Evolutionary conservation across 2,888 invertebrate species (phyloP).

Genomic region (Drosophila ochracea): DNA sequence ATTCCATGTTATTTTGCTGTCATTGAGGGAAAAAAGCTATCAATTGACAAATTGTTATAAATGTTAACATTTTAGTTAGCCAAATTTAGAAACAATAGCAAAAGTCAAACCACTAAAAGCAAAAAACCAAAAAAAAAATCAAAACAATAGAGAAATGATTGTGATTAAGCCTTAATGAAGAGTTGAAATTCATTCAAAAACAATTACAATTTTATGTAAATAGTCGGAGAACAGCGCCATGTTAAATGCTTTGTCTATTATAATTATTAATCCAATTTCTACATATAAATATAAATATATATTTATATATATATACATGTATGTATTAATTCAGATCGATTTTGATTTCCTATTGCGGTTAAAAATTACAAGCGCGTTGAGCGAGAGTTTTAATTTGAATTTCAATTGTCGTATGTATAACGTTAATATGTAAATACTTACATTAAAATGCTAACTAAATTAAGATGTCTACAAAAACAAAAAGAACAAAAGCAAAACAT

Average conservation of each 20-base stretch:
- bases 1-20: constrained; percentile 71
- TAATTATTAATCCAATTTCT: constrained; percentile 40
- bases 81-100: constrained; percentile 64
- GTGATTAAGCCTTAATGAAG: constrained; percentile 74
- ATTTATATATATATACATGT: constrained; percentile 6
- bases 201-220: constrained; percentile 55
- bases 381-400: constrained; percentile 32
- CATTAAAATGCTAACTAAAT: constrained; percentile 62
- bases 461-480: constrained; percentile 56
- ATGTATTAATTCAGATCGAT: constrained; percentile 12
- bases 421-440: constrained; percentile 64
- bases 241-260: constrained; percentile 47
- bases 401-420: constrained; percentile 45
- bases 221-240: constrained; percentile 58
- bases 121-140: constrained; percentile 31
- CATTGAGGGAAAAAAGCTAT: constrained; percentile 27
- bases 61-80: constrained; percentile 70
- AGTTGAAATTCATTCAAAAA: constrained; percentile 40
- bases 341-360: constrained; percentile 40
- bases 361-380: constrained; percentile 8
- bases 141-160: constrained; percentile 71
- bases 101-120: constrained; percentile 32
- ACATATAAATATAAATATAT: not conserved
- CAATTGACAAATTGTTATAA: constrained; percentile 39
- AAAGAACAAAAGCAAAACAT: constrained; percentile 32